These are phyloP conservation scores for Psilanteris sp. DNA, from an alignment of 1,140 invertebrate genomes.

Conservation along the genomic window DNA sequence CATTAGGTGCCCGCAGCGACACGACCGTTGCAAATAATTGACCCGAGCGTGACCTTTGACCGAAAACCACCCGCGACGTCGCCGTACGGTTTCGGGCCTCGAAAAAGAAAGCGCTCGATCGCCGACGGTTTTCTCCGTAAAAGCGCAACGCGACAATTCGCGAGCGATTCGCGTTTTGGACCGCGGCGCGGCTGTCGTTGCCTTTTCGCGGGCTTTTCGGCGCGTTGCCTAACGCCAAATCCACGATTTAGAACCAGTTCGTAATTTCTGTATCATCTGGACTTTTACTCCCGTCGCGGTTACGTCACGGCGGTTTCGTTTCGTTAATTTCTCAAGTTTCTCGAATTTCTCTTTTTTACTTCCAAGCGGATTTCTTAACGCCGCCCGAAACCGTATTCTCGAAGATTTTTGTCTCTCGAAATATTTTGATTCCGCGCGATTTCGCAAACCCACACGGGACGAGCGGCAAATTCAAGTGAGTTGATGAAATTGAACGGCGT, in stretches of 20 bases:
- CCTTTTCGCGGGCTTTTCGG: not conserved
- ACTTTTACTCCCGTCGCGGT: slow-evolving; percentile 39
- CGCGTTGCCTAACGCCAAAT: slow-evolving; percentile 31
- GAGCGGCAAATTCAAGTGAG: not conserved
- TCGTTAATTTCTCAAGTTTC: slow-evolving; percentile 38
- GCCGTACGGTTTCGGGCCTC: no score
- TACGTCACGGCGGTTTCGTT: slow-evolving; percentile 22
- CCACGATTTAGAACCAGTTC: slow-evolving; percentile 34
- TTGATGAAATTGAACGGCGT: not conserved
- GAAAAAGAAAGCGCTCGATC: no score
- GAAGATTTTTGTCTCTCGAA: not conserved
- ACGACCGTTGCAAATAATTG: no score
- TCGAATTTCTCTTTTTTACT: slow-evolving; percentile 36
- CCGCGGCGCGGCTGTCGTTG: no score
- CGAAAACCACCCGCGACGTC: no score
- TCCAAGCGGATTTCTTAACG: slow-evolving; percentile 10
- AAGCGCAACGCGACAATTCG: slow-evolving; percentile 13
- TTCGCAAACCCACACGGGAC: not conserved
- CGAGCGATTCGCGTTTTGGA: not conserved
- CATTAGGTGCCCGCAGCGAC: no score
- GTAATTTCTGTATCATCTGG: slow-evolving; percentile 41
- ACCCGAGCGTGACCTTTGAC: no score
- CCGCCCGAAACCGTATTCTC: not conserved
- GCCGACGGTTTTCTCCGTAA: no score
- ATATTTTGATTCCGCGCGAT: not conserved